Percentiles rank a stretch among this genome's conserved stretches.
Evolutionary conservation across 2,113 vertebrate genomes (phyloP).

Genomic region (Hiodon tergisus): DNA sequence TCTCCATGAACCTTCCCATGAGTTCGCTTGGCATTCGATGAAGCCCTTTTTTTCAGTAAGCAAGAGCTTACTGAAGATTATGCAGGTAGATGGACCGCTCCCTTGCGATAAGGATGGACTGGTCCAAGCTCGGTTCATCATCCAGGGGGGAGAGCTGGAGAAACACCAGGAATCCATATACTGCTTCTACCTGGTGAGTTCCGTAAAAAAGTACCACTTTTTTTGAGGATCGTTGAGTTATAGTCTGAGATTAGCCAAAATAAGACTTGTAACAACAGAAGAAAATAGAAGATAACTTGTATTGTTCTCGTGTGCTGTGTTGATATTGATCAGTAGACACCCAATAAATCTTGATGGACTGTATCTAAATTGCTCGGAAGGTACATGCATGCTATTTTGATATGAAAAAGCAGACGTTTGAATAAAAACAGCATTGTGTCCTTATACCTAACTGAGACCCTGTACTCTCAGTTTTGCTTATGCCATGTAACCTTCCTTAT

Average conservation of each 20-base stretch:
- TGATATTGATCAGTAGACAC: background rate
- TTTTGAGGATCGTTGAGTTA: too few relatives aligned
- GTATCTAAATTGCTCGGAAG: too few relatives aligned
- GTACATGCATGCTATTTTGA: too few relatives aligned
- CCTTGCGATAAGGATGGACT: constrained; percentile 37
- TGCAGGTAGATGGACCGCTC: constrained; percentile 22
- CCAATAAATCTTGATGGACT: too few relatives aligned
- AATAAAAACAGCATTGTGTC: background rate
- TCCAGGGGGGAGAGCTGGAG: constrained; percentile 48
- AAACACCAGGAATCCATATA: constrained; percentile 35
- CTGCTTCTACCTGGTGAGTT: constrained; percentile 57
- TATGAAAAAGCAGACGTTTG: too few relatives aligned
- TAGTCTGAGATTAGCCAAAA: too few relatives aligned
- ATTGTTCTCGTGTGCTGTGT: background rate
- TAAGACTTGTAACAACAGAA: too few relatives aligned
- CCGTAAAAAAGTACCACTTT: background rate
- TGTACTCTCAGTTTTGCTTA: background rate
- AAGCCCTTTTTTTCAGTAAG: constrained; percentile 55
- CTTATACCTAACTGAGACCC: background rate
- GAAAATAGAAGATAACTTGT: background rate
- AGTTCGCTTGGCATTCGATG: background rate
- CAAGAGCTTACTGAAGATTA: constrained; percentile 55
- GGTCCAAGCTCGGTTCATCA: constrained; percentile 51
- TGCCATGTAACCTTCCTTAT: background rate
- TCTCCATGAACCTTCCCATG: constrained; percentile 5